Conservation (phyloP, 1,140 invertebrate species). For the Drosophila takahashii region DNA sequence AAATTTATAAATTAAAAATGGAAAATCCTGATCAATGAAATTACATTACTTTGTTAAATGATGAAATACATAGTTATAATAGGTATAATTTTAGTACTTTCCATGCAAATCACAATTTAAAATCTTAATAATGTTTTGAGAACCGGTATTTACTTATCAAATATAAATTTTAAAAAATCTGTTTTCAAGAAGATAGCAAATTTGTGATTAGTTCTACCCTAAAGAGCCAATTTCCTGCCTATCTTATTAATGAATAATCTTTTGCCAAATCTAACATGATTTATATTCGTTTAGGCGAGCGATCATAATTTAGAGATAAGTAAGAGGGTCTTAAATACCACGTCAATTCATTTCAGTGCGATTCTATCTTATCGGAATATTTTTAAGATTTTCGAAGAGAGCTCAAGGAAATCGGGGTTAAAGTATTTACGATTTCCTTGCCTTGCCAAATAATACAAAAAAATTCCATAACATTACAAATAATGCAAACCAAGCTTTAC, state of each 20-base stretch:
- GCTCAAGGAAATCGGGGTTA: background rate
- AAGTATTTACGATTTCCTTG: conserved; percentile 17
- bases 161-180: too few species aligned
- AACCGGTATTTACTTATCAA: too few species aligned
- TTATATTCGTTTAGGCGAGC: conserved; percentile 1
- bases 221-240: background rate
- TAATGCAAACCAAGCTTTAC: background rate
- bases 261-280: conserved; percentile 14
- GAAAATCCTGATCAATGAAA: too few species aligned
- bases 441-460: background rate
- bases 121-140: too few species aligned
- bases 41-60: too few species aligned
- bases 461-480: conserved; percentile 4
- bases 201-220: background rate
- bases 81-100: too few species aligned
- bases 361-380: conserved; percentile 37
- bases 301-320: conserved; percentile 14
- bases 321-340: conserved; percentile 7
- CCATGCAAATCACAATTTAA: too few species aligned
- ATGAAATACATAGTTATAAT: too few species aligned
- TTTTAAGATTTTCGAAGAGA: conserved; percentile 18
- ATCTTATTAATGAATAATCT: conserved; percentile 26
- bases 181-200: background rate
- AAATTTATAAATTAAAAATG: too few species aligned
- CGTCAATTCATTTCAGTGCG: background rate